A percentile compares a stretch with the other conserved stretches of the same genome.
Evolutionary conservation across 2,113 vertebrate genomes (phyloP).

Genomic region (Rhinolophus ferrumequinum): DNA sequence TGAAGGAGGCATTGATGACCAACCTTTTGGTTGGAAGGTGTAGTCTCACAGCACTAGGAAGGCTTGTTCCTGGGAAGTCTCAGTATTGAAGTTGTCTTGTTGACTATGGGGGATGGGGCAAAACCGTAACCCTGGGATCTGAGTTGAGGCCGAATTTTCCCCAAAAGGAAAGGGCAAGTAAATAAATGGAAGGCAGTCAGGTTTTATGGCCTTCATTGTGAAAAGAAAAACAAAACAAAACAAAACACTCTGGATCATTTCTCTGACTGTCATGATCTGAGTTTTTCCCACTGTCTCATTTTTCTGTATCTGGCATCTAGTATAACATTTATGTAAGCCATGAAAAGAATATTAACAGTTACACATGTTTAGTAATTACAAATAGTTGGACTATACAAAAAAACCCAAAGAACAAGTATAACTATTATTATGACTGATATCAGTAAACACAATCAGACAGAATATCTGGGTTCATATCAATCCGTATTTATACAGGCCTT

Average conservation of each 20-base stretch:
- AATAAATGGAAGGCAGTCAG: background rate
- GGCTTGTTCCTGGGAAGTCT: background rate
- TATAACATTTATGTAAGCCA: background rate
- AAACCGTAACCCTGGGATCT: background rate
- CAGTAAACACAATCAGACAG: background rate
- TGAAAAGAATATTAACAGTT: background rate
- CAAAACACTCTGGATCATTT: background rate
- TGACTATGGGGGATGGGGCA: background rate
- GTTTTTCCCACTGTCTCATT: background rate
- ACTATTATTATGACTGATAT: background rate
- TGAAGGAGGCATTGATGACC: background rate
- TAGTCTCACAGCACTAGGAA: background rate
- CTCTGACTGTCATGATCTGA: background rate
- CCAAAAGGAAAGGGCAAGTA: background rate
- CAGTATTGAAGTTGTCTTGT: background rate
- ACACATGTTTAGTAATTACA: background rate
- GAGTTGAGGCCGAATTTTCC: background rate
- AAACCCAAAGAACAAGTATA: background rate
- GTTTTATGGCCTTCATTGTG: background rate
- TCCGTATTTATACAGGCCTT: background rate
- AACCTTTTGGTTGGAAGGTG: background rate
- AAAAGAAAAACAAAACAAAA: too few relatives aligned
- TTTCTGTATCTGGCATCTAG: background rate
- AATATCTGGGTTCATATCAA: background rate
- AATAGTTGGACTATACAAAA: background rate